phyloP scores from a whole-genome alignment of 2,888 invertebrate genomes.

The Scrobipalpa atriplicella region DNA sequence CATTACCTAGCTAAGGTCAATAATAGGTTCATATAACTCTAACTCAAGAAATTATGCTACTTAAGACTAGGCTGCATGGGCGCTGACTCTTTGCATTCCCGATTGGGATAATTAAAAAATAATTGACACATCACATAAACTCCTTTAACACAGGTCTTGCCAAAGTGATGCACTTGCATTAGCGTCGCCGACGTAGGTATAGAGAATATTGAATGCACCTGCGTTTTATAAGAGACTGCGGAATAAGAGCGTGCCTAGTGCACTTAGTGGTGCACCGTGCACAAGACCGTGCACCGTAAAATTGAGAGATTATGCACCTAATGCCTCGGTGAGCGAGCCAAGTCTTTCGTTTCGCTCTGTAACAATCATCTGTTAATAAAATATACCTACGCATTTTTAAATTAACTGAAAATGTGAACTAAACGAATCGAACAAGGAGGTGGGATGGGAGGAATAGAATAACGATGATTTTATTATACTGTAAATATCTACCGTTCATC shows the following conservation, averaged over 20 bases:
- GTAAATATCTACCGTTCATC: no score
- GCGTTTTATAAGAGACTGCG: constrained; percentile 17
- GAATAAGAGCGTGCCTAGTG: constrained; percentile 10
- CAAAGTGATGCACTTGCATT: constrained; percentile 7
- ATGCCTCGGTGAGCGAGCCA: constrained; percentile 3
- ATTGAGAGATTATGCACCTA: constrained; percentile 25
- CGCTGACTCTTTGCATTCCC: no score
- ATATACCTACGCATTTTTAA: no score
- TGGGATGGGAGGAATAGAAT: no score
- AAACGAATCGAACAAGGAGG: no score
- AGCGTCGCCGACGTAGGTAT: neutral
- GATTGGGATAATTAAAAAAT: neutral
- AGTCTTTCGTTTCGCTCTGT: constrained; percentile 7
- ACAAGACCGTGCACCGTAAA: constrained; percentile 24
- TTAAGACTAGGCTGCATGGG: no score
- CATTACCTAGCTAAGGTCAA: no score
- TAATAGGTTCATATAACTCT: no score
- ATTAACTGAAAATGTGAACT: no score
- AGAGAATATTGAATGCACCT: constrained; percentile 19
- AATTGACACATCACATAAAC: neutral
- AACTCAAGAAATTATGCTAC: no score
- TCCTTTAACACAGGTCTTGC: neutral
- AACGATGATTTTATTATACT: no score
- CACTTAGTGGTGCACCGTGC: constrained; percentile 24
- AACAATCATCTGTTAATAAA: neutral